phyloP scores from a whole-genome alignment of 2,113 vertebrate genomes.

The Etheostoma spectabile region DNA sequence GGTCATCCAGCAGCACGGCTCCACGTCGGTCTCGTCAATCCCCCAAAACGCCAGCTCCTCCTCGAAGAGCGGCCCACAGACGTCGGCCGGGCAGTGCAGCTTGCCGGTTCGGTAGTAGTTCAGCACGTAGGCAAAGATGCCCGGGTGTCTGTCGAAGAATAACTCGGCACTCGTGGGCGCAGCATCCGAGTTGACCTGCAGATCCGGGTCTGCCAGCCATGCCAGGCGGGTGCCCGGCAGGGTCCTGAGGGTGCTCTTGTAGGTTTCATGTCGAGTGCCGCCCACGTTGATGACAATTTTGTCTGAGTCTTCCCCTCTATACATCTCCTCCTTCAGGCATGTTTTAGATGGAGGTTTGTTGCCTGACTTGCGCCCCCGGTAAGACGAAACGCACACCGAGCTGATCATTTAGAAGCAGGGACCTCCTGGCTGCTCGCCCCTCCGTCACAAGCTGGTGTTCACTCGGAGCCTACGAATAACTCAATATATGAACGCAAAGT shows the following conservation, averaged over 20 bases:
- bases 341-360: conserved; percentile 99
- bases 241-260: conserved; percentile 95
- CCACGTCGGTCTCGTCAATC: conserved; percentile 98
- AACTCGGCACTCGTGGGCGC: conserved; percentile 84
- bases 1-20: conserved; percentile 99
- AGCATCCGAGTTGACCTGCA: conserved; percentile 84
- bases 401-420: conserved; percentile 90
- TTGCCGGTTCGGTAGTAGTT: conserved; percentile 99
- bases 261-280: conserved; percentile 97
- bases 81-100: conserved; percentile 97
- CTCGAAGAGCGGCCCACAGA: conserved; percentile 97
- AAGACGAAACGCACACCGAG: conserved; percentile 99
- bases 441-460: conserved; percentile 29
- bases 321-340: conserved; percentile 99
- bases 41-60: conserved; percentile 98
- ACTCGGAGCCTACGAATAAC: background rate
- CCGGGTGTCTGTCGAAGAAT: conserved; percentile 97
- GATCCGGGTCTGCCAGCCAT: conserved; percentile 91
- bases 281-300: conserved; percentile 98
- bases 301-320: conserved; percentile 94
- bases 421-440: conserved; percentile 45
- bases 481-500: conserved; percentile 30
- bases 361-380: conserved; percentile 98
- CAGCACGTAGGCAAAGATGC: conserved; percentile 96
- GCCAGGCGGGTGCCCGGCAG: conserved; percentile 96